A percentile compares a stretch with the other conserved stretches of the same genome.
Conservation (phyloP, 2,888 invertebrate genomes). For the Philopedon plagiatum region DNA sequence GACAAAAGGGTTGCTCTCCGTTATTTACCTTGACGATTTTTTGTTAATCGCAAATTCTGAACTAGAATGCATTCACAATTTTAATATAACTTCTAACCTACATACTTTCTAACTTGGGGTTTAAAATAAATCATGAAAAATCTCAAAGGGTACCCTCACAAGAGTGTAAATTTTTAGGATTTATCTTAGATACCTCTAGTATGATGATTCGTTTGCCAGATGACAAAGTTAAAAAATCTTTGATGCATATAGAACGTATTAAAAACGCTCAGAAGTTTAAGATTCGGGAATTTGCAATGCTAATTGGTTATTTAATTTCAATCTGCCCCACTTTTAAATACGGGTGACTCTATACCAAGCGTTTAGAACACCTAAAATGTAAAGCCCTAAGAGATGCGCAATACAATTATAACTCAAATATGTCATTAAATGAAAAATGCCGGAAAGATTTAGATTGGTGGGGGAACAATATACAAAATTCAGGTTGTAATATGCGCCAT, state of each 20-base stretch:
- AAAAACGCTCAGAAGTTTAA: not conserved
- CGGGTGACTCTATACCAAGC: constrained; percentile 3
- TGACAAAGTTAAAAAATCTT: not conserved
- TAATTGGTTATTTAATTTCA: not conserved
- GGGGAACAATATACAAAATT: constrained; percentile 3
- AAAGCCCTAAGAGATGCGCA: not conserved
- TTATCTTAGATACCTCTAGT: not conserved
- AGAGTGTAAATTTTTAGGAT: not conserved
- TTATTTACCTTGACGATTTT: constrained; percentile 16
- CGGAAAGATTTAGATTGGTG: constrained; percentile 9
- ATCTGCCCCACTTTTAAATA: not conserved
- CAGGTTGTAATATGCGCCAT: not conserved
- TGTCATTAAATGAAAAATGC: not conserved
- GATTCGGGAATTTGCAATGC: not conserved
- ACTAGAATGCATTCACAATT: not conserved
- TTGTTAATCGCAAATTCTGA: not conserved
- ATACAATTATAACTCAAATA: constrained; percentile 1
- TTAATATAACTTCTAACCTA: not conserved
- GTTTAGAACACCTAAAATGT: not conserved
- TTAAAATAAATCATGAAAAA: constrained; percentile 4
- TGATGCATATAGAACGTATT: not conserved
- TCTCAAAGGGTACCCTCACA: not conserved
- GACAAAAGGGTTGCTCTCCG: not conserved
- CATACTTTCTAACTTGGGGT: not conserved
- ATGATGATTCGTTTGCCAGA: not conserved